Evolutionary conservation across 2,888 invertebrate species (phyloP), one percentile per base, ranked within the genome.

Genomic region (Pristionchus entomophagus): DNA sequence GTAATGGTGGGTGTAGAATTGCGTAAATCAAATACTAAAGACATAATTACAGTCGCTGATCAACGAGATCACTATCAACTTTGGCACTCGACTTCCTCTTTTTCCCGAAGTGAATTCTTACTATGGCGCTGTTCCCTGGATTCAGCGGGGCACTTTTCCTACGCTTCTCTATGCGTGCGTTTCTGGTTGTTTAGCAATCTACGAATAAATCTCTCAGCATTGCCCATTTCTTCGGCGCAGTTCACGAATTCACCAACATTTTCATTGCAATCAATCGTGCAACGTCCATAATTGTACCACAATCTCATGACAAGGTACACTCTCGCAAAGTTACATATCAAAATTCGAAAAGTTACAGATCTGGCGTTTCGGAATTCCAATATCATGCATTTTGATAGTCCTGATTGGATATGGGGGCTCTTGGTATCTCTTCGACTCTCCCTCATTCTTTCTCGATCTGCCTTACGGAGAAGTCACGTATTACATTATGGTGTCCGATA

Each of bases 61-160:
- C 73, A 38, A 35, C 73, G 73, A 73, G 38, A 8, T 41, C 26
- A 73, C 22, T 41, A 73, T 73, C 8, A 73, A 73, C 22, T 38
- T 73, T 41, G 73, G 73, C 73, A 73, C 73, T 73, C 38, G 73
- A 2, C 73, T 73, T 5, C 73, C 73, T 10, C 41, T 73, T 10
- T 73, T 38, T 45, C 73, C 73, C 2, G 73, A 73, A 73, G 45
- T 73, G 12, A 73, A 73, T 19, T 73, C 73, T 8, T 38, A 41
- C 73, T 73, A 73, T 8, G 73, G 73, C 12, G 45, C 26, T 73
- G 73, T 41, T n/a, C 41, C 38, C 22, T 73, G 73, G 73, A 73
- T 73, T 2, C n/a, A 41, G 26, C 73, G 45, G 3, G 73, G 73
- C 1, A n/a, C 19, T 19, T 73, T 73, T 12, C 73, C 73, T 1